Percentiles rank a stretch among this genome's conserved stretches.
Conservation (phyloP, 2,797 vertebrate genomes). For the Chelon auratus region DNA sequence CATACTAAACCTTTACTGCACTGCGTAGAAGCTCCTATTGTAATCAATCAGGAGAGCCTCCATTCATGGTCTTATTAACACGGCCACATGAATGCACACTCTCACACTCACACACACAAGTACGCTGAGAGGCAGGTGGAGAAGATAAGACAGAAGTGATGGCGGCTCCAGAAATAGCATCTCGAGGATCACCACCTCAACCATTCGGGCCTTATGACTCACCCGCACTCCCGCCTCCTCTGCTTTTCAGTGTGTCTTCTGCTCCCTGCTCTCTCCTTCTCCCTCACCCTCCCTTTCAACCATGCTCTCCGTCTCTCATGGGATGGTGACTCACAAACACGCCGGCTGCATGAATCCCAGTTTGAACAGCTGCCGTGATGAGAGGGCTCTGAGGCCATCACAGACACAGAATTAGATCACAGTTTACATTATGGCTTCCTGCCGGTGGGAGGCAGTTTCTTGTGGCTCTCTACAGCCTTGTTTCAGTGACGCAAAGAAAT, state of each 20-base stretch:
- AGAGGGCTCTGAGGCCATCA: slow-evolving; percentile 33
- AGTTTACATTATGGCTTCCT: slow-evolving; percentile 42
- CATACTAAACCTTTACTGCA: slow-evolving; percentile 26
- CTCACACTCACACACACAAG: slow-evolving; percentile 15
- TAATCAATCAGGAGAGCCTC: slow-evolving; percentile 50
- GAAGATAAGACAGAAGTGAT: slow-evolving; percentile 71
- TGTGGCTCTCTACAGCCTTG: slow-evolving; percentile 30
- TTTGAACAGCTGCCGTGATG: slow-evolving; percentile 59
- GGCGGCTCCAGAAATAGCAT: slow-evolving; percentile 77
- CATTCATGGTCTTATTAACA: slow-evolving; percentile 51
- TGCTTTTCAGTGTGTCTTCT: slow-evolving; percentile 35
- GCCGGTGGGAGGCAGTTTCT: slow-evolving; percentile 38
- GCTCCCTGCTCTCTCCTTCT: slow-evolving; percentile 33
- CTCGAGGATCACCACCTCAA: slow-evolving; percentile 69
- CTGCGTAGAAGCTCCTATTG: slow-evolving; percentile 21
- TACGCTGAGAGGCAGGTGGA: slow-evolving; percentile 27
- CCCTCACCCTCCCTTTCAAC: slow-evolving; percentile 40
- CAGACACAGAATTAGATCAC: slow-evolving; percentile 59
- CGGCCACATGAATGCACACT: background rate
- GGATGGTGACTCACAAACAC: slow-evolving; percentile 68
- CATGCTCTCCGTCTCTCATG: slow-evolving; percentile 40
- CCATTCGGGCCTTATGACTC: slow-evolving; percentile 69
- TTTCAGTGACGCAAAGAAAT: slow-evolving; percentile 14
- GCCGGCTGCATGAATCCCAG: slow-evolving; percentile 54
- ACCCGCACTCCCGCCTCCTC: slow-evolving; percentile 31